Conservation (phyloP, 2,113 vertebrate species). For the Motacilla alba region DNA sequence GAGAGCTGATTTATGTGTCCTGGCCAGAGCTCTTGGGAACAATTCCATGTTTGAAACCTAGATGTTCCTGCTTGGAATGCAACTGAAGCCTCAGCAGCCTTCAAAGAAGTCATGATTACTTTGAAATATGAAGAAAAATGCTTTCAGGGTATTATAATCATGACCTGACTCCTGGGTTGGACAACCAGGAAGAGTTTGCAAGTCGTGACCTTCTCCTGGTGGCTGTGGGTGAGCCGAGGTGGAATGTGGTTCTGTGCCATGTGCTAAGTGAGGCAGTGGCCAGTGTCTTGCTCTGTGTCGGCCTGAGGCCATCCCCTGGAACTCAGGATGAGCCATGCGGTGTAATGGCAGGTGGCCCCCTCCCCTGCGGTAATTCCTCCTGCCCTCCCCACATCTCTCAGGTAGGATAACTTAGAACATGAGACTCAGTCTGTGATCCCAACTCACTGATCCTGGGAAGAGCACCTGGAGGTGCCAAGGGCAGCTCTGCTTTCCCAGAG, state of each 20-base stretch:
- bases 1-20: neutral
- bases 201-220: rapidly evolving
- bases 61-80: neutral
- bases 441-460: rapidly evolving
- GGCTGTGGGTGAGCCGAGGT: neutral
- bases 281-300: rapidly evolving
- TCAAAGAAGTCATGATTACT: neutral
- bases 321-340: rapidly evolving
- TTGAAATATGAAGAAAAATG: neutral
- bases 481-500: neutral
- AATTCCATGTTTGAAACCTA: neutral
- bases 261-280: neutral
- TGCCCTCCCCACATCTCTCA: neutral
- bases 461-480: rapidly evolving
- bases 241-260: neutral
- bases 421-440: no score
- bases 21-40: neutral
- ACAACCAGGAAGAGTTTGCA: neutral
- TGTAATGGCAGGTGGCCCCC: neutral
- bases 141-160: neutral
- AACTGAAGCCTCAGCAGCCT: neutral
- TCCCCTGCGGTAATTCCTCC: neutral
- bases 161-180: neutral
- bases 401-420: neutral
- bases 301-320: rapidly evolving